Base-by-base conservation (phyloP, 2,113 vertebrate genomes). In the Misgurnus anguillicaudatus region DNA sequence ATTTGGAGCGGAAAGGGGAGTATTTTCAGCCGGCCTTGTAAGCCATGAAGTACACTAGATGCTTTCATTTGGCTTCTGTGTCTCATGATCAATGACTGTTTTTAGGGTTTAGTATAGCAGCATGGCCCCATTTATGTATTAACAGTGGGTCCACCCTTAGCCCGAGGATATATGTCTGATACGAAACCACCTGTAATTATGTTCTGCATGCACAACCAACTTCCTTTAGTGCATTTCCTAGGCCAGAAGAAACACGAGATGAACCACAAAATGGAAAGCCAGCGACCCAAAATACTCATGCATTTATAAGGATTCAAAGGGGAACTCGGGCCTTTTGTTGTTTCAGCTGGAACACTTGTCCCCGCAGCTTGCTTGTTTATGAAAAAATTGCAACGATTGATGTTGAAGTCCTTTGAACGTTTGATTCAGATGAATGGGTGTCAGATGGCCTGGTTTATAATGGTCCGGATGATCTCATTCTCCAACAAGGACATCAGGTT, bases 181-280 rank as follows among this genome's bases (percentile, higher is more conserved):
- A 75, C 47, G 45, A 39, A 76, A 86, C 88, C 86, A 84, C 87
- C 83, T 85, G 81, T 89, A 88, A 90, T 88, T 88, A 88, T 84
- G 83, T 85, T 82, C 78, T 86, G 79, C 80, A 80, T 82, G 71
- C 80, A n/a, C 79, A 86, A 87, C 83, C 55, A 86, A 77, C 82
- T 90, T 85, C 78, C 64, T 89, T 87, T 85, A 60, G 85, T 61
- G 83, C 84, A 76, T 85, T 73, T 72, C 70, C 74, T 60, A 71
- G 60, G 80, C 87, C 86, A 85, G 81, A 86, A 83, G 86, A 90
- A 90, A 90, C 82, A 87, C 70, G 55, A 79, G 77, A 74, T 83
- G 79, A 81, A 85, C 80, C 85, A 83, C 73, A 67, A 4, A 17
- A 57, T 70, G 72, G 57, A 80, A 80, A 89, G 87, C 88, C 76